Percentiles rank a stretch among this genome's conserved stretches.
Evolutionary conservation across 2,113 vertebrate species (phyloP).

Genomic region (Pithys albifrons): DNA sequence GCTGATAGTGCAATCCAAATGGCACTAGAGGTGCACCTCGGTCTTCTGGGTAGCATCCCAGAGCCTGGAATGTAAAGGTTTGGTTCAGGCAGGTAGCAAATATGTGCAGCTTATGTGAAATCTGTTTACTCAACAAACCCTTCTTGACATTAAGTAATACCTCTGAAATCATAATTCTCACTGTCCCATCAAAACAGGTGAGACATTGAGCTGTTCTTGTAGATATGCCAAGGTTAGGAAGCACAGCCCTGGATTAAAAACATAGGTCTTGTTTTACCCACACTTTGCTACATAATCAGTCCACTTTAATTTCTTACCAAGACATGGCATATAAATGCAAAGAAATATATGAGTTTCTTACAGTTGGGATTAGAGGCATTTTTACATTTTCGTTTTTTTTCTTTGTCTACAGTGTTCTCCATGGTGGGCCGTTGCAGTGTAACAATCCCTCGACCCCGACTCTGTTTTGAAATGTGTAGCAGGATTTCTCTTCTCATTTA

Average conservation of each 20-base stretch:
- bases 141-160: neutral
- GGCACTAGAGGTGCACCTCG: neutral
- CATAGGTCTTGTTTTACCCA: neutral
- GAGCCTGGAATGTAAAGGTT: neutral
- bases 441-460: neutral
- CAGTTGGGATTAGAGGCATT: rapidly evolving
- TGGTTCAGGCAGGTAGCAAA: neutral
- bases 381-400: neutral
- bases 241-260: neutral
- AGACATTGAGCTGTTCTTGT: neutral
- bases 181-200: neutral
- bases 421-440: neutral
- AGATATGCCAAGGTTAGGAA: neutral
- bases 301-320: neutral
- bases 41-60: neutral
- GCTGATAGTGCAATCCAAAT: neutral
- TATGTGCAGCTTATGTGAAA: neutral
- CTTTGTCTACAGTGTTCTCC: neutral
- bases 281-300: rapidly evolving
- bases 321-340: neutral
- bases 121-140: neutral
- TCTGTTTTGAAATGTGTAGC: neutral
- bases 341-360: neutral
- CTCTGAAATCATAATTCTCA: neutral
- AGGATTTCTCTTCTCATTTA: neutral